Percentiles rank a stretch among this genome's conserved stretches.
These are phyloP conservation scores for Tenodera sinensis DNA, from an alignment of 2,888 invertebrate genomes.

Conservation along the genomic window DNA sequence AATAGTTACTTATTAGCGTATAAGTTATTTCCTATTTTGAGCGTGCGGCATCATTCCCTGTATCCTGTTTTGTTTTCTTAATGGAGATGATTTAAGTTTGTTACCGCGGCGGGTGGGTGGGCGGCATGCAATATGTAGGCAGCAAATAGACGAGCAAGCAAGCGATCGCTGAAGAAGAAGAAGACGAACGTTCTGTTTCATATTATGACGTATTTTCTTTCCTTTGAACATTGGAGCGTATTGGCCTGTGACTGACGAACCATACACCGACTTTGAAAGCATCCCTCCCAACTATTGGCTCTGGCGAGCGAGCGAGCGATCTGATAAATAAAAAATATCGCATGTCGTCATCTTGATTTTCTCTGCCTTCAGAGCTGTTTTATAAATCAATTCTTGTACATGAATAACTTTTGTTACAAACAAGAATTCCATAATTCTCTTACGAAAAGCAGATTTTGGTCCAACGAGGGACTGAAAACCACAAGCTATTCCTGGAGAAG, in stretches of 20 bases:
- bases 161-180: no score
- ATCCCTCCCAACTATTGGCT: not conserved
- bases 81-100: not conserved
- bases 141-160: not conserved
- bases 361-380: not conserved
- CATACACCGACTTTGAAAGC: not conserved
- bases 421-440: not conserved
- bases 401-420: not conserved
- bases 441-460: not conserved
- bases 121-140: no score
- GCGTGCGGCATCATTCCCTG: no score
- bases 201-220: not conserved
- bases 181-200: not conserved
- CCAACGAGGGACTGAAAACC: not conserved
- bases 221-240: not conserved
- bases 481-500: no score
- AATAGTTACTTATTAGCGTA: no score
- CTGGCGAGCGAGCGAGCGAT: no score
- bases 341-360: not conserved
- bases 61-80: not conserved
- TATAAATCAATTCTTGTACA: not conserved
- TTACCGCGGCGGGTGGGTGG: not conserved
- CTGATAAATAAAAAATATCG: not conserved
- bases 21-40: no score
- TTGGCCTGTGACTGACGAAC: not conserved